Base-by-base conservation (phyloP, 1,140 invertebrate species). In the Odontomachus brunneus region DNA sequence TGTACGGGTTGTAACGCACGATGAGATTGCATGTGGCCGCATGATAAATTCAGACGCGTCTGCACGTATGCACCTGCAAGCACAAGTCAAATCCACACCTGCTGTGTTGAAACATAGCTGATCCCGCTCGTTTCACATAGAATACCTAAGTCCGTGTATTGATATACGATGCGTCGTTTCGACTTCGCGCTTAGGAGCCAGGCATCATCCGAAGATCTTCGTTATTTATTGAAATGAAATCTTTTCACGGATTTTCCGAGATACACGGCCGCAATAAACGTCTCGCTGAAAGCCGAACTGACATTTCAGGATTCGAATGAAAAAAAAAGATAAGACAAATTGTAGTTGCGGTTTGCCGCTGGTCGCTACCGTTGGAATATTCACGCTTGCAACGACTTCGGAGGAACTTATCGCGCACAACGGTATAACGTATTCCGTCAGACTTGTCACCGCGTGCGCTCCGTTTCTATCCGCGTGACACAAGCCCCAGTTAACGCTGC, bases 31-130 rank as follows among this genome's bases (percentile, higher is more conserved):
- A 19, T 19, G 22, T 44, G 33, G 51, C 38, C 49, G 49, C 26
- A 80, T 59, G 65, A 80, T 69, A 80, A 71, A 80, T 80, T 71
- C 75, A 80, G 2, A 80, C 14, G 65, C 75, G 57, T 69, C 38
- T 71, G 33, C 49, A 66, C 49, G 15, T 53, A 44, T 24, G 48
- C 33, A 44, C 7, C 22, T 57, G 49, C 65, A 69, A 57, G 51
- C 75, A 19, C n/a, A 71, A 22, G 19, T 71, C 51, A 57, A 80
- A 69, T 80, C 33, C 57, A 80, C 65, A 80, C 33, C 17, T 59
- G 53, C 51, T 57, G 59, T 22, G 65, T n/a, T 57, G 65, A 80
- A 69, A 71, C 22, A 57, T 44, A 17, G 51, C n/a, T 7, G 51
- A 57, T 59, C 17, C 14, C 22, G 22, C 49, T 71, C 14, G 33